Evolutionary conservation across 2,113 vertebrate genomes (phyloP), one percentile per base, ranked within the genome.

Genomic region (Ariopsis seemanni): DNA sequence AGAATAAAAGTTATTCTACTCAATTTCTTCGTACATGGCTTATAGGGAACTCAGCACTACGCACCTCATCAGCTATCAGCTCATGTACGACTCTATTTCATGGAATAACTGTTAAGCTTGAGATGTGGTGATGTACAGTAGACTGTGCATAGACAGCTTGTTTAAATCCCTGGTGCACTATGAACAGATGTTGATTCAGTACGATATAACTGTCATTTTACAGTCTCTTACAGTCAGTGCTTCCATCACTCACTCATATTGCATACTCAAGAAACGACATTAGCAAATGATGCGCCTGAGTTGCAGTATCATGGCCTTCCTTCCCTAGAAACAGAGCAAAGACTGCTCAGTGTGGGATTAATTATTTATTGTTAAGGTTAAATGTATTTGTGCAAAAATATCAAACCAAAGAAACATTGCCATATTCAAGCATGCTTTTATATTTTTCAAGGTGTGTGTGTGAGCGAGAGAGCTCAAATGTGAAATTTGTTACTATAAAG

Each of bases 141-240:
- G 84, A 62, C 50, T 8, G 25, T 42, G 27, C 18, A 27, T 63
- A 50, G 10, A 62, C 14, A n/a, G 50, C 63, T 60, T 75, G 69
- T 60, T 85, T 60, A 62, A 63, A 63, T 78, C 50, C 55, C 34
- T 53, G 53, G 20, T 85, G 72, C 15, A 53, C 25, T 7, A 20
- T 75, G 42, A 85, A 42, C 67, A 72, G 52, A 71, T 85, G 50
- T 74, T 74, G 27, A 42, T 84, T 58, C 10, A 55, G 52, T 84
- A 58, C 69, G 9, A 22, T 34, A 60, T 1, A 52, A 4, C 50
- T 69, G 3, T 42, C 48, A n/a, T 83, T 65, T 83, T 65, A 48
- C 8, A 18, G 81, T 83, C 30, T 69, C 65, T 9, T 83, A 67
- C 14, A 12, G 22, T 53, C 58, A 27, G 34, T 65, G 81, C 27